Conservation (phyloP, 1,140 invertebrate species). For the Phthorimaea operculella region DNA sequence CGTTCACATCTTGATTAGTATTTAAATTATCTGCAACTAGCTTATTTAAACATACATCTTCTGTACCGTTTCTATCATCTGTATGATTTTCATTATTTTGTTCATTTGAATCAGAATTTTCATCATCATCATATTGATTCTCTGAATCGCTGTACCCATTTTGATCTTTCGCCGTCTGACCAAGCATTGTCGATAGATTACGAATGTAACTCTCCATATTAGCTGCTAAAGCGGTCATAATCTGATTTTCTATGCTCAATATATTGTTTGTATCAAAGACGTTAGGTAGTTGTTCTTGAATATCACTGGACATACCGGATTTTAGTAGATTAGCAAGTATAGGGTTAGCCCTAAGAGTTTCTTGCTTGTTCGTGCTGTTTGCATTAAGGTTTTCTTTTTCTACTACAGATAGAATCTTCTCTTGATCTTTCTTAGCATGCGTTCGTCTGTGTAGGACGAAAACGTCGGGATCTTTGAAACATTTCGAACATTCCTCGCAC, state of each 20-base stretch:
- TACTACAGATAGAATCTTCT: conserved; percentile 8
- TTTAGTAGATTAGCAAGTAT: conserved; percentile 47
- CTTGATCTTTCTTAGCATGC: conserved; percentile 15
- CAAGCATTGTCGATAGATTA: conserved; percentile 34
- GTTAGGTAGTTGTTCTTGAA: conserved; percentile 3
- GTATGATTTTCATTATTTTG: not conserved
- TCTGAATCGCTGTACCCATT: not conserved
- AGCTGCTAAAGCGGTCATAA: conserved; percentile 37
- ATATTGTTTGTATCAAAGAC: conserved; percentile 29
- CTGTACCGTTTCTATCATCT: not conserved
- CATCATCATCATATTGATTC: not conserved
- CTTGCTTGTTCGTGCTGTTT: conserved; percentile 19
- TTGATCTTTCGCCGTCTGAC: conserved; percentile 7
- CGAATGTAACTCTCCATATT: conserved; percentile 46
- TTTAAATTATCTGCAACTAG: too few species aligned
- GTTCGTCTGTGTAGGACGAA: conserved; percentile 44
- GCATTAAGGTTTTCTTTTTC: conserved; percentile 23
- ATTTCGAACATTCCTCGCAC: conserved; percentile 49
- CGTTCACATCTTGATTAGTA: too few species aligned
- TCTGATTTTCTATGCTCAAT: conserved; percentile 40
- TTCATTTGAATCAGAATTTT: not conserved
- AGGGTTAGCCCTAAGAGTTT: conserved; percentile 46
- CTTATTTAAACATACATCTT: not conserved
- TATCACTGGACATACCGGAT: conserved; percentile 2
- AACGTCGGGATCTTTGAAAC: conserved; percentile 56